Base-by-base conservation (phyloP, 2,797 vertebrate genomes). In the Coendou prehensilis region DNA sequence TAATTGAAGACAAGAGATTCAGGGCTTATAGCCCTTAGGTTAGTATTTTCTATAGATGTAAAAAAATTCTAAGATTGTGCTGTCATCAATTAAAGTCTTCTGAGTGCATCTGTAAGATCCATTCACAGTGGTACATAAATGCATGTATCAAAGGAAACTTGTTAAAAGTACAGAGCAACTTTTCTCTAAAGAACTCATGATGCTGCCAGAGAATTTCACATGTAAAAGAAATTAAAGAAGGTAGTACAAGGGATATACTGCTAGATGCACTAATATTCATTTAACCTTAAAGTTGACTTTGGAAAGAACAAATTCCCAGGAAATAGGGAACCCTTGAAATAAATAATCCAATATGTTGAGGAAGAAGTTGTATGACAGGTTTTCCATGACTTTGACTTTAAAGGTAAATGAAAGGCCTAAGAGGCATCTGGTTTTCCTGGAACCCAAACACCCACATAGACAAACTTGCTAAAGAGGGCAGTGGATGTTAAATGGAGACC, bases 241-340 rank as follows among this genome's bases (percentile, higher is more conserved):
- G 59, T 89, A 89, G 20, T 71, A 78, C 54, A 28, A 59, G 87
- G 75, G 56, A 81, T 64, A 92, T 22, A 69, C n/a, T 17, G 84
- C 61, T 80, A 79, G 76, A 89, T 81, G 61, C 81, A 88, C 89
- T 95, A 92, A 95, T 97, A 94, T 97, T 97, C 96, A 81, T 67
- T 97, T 96, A 97, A 92, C 89, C 91, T 96, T 87, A 89, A 97
- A 91, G 87, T 52, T 96, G 75, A 92, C 83, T 96, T 97, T 97
- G 93, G 69, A 96, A 95, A 95, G 93, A 96, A 87, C 26, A 90
- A 59, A 61, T 91, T 92, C 30, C 87, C 37, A 94, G 94, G 91
- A 93, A 94, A 93, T 89, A 78, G 5, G 47, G 71, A 84, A 73
- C 71, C 59, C 64, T 94, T 87, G 94, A 92, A 96, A 82, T 84